phyloP scores from a whole-genome alignment of 2,113 vertebrate species.

The Falcunculus frontatus region DNA sequence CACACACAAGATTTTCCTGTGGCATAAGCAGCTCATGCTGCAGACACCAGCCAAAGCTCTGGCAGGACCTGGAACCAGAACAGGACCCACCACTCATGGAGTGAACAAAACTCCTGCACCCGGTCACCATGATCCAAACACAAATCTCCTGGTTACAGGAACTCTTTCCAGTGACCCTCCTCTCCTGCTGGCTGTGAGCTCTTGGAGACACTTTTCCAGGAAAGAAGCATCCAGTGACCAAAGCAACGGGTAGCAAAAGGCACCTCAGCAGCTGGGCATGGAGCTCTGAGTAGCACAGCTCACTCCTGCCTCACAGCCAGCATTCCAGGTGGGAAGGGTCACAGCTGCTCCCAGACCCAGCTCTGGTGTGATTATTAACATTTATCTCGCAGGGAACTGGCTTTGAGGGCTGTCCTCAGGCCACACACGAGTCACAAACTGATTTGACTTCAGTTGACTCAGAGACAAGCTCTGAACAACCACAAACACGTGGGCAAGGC shows the following conservation, averaged over 20 bases:
- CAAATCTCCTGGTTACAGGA: not conserved
- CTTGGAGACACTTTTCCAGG: not conserved
- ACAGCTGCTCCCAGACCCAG: not conserved
- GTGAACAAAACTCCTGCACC: not conserved
- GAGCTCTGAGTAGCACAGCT: not conserved
- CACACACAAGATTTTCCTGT: not conserved
- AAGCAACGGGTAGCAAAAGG: not conserved
- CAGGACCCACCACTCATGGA: not conserved
- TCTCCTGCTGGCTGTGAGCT: not conserved
- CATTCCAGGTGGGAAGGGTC: not conserved
- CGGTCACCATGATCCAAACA: fast-evolving
- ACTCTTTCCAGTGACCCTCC: not conserved
- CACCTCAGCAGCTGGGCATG: not conserved
- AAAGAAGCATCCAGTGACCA: not conserved
- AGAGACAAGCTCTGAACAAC: not conserved
- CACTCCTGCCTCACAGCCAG: not conserved
- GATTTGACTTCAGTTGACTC: not conserved
- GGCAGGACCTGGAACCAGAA: not conserved
- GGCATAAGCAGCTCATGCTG: not conserved
- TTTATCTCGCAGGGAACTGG: not conserved
- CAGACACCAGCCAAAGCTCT: not conserved
- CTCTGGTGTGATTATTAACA: not conserved
- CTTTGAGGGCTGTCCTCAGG: not conserved
- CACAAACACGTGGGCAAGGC: not conserved
- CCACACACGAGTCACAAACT: not conserved